phyloP scores from a whole-genome alignment of 1,140 invertebrate species.

The Portunus trituberculatus region DNA sequence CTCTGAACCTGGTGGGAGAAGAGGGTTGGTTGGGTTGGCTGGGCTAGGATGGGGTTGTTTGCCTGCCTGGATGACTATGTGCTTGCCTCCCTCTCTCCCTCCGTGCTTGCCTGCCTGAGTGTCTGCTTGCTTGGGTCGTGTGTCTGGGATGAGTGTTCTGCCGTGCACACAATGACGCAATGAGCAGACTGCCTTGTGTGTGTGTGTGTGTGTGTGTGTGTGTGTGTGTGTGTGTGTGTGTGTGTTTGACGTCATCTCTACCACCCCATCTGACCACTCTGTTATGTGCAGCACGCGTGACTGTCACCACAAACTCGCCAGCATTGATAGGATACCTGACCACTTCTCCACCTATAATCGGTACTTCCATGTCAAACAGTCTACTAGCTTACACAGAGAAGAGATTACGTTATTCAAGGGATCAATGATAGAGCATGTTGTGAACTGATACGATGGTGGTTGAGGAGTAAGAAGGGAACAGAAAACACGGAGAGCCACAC shows the following conservation, averaged over 20 bases:
- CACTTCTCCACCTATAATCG: no score
- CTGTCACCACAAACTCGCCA: no score
- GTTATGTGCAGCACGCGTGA: no score
- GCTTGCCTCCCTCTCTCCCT: no score
- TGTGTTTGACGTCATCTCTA: no score
- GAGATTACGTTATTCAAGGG: no score
- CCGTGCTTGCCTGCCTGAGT: neutral
- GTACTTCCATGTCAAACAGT: no score
- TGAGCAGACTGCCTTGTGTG: neutral
- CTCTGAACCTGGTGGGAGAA: neutral
- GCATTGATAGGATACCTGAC: no score
- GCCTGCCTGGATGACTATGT: neutral
- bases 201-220: slow-evolving; percentile 13
- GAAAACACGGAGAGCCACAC: neutral
- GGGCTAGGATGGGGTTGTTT: neutral
- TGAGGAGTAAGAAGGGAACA: neutral
- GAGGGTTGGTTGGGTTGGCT: neutral
- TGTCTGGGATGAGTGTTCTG: neutral
- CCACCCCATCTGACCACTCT: no score
- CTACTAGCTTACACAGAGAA: no score
- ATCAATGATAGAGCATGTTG: no score
- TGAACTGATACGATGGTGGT: no score
- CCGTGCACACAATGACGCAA: slow-evolving; percentile 5
- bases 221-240: neutral
- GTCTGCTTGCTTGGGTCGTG: neutral